Conservation (phyloP, 2,888 invertebrate species). For the Drosophila limbata region DNA sequence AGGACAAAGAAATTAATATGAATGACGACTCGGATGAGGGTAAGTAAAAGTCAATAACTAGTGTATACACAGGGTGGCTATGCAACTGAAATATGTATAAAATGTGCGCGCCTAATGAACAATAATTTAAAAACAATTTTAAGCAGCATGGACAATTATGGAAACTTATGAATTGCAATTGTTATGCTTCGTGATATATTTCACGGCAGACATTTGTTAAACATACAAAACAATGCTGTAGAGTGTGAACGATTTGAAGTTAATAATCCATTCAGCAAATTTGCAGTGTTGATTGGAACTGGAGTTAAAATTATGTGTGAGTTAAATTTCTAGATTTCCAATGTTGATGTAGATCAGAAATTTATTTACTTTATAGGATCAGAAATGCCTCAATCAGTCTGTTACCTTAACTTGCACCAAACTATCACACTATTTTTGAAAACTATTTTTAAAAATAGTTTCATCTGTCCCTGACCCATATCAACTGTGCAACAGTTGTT, state of each 20-base stretch:
- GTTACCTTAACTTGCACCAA: neutral
- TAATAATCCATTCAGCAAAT: no score
- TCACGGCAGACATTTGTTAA: neutral
- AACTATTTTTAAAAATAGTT: neutral
- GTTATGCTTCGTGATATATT: neutral
- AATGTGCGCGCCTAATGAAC: constrained; percentile 18
- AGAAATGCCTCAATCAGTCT: no score
- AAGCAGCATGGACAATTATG: constrained; percentile 4
- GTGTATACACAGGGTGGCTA: constrained; percentile 42
- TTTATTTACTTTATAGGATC: no score
- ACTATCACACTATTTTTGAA: neutral
- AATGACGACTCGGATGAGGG: constrained; percentile 55
- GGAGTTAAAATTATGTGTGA: no score
- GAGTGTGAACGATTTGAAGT: neutral
- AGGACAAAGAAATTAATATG: constrained; percentile 31
- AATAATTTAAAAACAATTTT: no score
- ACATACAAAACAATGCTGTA: constrained; percentile 18
- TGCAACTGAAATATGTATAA: neutral
- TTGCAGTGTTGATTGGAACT: no score
- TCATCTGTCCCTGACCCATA: constrained; percentile 17
- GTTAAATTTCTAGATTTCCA: no score
- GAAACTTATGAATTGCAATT: neutral
- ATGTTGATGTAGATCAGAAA: no score
- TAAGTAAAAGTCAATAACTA: constrained; percentile 57
- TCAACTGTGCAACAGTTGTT: constrained; percentile 77